phyloP scores from a whole-genome alignment of 2,888 invertebrate genomes.

The Pachydiplax longipennis region DNA sequence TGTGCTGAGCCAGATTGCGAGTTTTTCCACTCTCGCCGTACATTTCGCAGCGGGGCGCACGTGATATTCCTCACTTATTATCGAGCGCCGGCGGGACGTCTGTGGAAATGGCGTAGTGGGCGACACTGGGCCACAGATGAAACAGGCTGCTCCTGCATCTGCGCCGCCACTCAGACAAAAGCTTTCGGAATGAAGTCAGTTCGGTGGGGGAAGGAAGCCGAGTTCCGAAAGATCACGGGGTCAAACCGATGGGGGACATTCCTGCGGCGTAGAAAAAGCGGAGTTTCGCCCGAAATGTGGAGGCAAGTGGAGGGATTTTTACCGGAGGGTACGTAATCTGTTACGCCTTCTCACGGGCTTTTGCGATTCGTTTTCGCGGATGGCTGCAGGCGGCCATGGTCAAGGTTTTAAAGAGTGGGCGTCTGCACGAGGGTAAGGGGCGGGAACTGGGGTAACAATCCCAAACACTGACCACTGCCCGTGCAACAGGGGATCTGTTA shows the following conservation, averaged over 20 bases:
- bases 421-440: too few relatives aligned
- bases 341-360: too few relatives aligned
- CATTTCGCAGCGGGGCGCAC: neutral
- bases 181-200: slow-evolving; percentile 28
- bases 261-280: neutral
- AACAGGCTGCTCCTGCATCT: neutral
- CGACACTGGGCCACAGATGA: neutral
- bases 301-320: too few relatives aligned
- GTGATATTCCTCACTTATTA: slow-evolving; percentile 20
- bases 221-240: neutral
- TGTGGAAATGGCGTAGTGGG: neutral
- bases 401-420: too few relatives aligned
- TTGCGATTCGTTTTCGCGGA: too few relatives aligned
- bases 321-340: too few relatives aligned
- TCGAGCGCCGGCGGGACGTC: neutral
- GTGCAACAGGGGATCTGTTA: too few relatives aligned
- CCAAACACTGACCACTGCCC: too few relatives aligned
- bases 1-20: neutral
- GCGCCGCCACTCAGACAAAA: slow-evolving; percentile 5
- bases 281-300: too few relatives aligned
- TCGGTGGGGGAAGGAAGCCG: neutral
- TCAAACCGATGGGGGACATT: neutral
- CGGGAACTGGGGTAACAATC: too few relatives aligned
- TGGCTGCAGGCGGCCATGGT: too few relatives aligned
- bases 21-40: neutral